Base-by-base conservation (phyloP, 2,888 invertebrate species). In the Campoletis raptor region DNA sequence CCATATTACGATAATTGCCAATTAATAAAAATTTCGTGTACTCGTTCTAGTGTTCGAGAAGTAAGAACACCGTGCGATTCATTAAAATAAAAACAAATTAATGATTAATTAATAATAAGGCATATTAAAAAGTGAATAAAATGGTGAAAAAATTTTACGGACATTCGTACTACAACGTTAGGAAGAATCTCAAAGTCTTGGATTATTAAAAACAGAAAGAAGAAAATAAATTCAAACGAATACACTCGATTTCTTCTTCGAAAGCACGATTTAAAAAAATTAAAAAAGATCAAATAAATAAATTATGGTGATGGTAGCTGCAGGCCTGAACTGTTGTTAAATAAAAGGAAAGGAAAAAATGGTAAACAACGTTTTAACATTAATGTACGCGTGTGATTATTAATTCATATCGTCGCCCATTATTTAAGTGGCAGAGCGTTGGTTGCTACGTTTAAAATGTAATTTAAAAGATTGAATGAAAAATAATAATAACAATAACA, bases 341-440 rank as follows among this genome's bases (percentile, higher is more conserved):
- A 85, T 83, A 79, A 82, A 90, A 78, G 81, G 66, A 78, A 81
- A 73, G 80, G 70, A 83, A 87, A 86, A 85, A 89, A 86, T 87
- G 87, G 36, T 85, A 83, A 83, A 89, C 84, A 88, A 86, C 87
- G 85, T 85, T 89, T 61, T 85, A 87, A 85, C 85, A 85, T 81
- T 85, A 77, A 85, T 87, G 87, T 88, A 87, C 85, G 85, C 88
- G 87, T 89, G 87, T 88, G 90, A 90, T 89, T 90, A 90, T 89
- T 89, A 89, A 90, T 89, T 90, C 89, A 86, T 89, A 89, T 89
- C 87, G 88, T 89, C 89, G 90, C 90, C 89, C 90, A 89, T 79
- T 88, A 88, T 87, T 87, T 90, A 88, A 89, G 89, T 52, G 78
- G 48, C 81, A 76, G 85, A 61, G 30, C 57, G 24, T 85, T 89